phyloP scores from a whole-genome alignment of 2,113 vertebrate genomes.

The Struthio camelus region DNA sequence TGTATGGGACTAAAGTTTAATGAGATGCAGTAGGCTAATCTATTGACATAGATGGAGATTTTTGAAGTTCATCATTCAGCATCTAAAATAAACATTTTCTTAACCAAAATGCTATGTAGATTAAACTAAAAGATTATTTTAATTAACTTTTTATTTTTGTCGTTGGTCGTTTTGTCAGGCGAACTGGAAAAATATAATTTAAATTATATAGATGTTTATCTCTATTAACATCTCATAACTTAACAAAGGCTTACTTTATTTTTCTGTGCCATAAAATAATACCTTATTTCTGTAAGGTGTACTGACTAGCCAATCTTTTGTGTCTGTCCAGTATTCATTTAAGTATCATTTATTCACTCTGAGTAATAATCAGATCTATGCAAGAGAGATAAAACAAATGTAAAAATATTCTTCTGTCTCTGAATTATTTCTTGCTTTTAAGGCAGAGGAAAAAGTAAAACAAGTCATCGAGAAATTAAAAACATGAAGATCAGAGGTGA shows the following conservation, averaged over 20 bases:
- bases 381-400: constrained; percentile 15
- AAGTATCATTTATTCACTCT: constrained; percentile 11
- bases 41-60: constrained; percentile 19
- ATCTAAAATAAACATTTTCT: constrained; percentile 36
- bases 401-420: constrained; percentile 39
- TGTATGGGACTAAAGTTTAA: constrained; percentile 47
- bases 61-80: constrained; percentile 39
- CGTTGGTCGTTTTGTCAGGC: constrained; percentile 1
- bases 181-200: not conserved
- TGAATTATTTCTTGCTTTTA: constrained; percentile 51
- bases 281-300: not conserved
- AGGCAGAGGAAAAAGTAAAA: constrained; percentile 11
- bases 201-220: not conserved
- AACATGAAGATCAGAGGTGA: constrained; percentile 64
- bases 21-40: constrained; percentile 51
- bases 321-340: not conserved
- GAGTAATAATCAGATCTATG: constrained; percentile 8
- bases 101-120: not conserved
- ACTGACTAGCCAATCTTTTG: not conserved
- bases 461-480: constrained; percentile 68
- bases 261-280: not conserved
- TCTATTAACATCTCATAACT: not conserved
- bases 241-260: constrained; percentile 16
- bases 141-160: not conserved
- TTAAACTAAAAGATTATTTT: constrained; percentile 50